These are phyloP conservation scores for Lasioglossum marginatum DNA, from an alignment of 2,888 invertebrate genomes.

Conservation along the genomic window DNA sequence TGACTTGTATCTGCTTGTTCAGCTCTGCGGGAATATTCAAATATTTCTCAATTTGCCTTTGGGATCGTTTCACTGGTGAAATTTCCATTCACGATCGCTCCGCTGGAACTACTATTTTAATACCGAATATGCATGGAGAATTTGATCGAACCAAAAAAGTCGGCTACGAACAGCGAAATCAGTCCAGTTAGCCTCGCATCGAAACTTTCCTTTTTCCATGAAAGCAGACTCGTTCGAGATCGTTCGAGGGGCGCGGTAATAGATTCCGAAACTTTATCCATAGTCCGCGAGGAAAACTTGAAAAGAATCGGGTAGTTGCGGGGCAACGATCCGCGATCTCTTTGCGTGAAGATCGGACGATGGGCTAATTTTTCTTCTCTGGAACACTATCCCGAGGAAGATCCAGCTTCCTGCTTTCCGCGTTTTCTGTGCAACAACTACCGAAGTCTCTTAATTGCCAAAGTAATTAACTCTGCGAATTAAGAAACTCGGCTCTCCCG, in stretches of 20 bases:
- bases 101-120: background rate
- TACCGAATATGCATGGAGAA: background rate
- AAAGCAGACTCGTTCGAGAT: background rate
- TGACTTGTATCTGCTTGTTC: background rate
- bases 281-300: background rate
- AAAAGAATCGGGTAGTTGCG: slow-evolving; percentile 2
- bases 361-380: slow-evolving; percentile 15
- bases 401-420: background rate
- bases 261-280: slow-evolving; percentile 24
- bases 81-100: background rate
- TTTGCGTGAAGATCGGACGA: background rate
- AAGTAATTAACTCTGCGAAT: background rate
- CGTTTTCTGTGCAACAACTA: background rate
- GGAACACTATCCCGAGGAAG: background rate
- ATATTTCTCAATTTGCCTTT: background rate
- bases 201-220: slow-evolving; percentile 23
- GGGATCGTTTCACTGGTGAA: background rate
- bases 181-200: slow-evolving; percentile 23
- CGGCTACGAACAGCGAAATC: background rate
- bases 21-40: background rate
- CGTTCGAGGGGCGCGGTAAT: background rate
- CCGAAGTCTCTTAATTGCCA: background rate
- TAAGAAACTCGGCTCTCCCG: too few relatives aligned
- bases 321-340: slow-evolving; percentile 20
- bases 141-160: slow-evolving; percentile 12